Evolutionary conservation across 2,113 vertebrate species (phyloP).

Genomic region (Perccottus glenii): DNA sequence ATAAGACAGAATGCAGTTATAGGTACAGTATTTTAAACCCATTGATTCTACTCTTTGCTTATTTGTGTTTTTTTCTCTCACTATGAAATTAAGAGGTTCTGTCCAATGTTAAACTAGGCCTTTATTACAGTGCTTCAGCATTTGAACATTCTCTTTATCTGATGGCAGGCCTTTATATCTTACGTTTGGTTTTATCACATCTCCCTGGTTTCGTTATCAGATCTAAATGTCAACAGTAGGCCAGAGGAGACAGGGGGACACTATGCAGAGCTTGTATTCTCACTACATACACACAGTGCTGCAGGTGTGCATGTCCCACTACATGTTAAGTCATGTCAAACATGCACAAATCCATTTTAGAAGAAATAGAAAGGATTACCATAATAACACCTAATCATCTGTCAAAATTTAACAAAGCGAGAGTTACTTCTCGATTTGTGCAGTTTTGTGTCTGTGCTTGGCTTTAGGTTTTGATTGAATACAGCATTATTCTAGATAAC

Average conservation of each 20-base stretch:
- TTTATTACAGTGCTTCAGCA: slow-evolving; percentile 4
- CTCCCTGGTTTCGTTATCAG: slow-evolving; percentile 22
- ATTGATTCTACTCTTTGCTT: too few species aligned
- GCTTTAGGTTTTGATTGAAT: background rate
- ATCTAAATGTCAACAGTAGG: slow-evolving; percentile 24
- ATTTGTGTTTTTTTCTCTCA: too few species aligned
- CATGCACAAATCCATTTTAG: background rate
- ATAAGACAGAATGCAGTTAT: too few species aligned
- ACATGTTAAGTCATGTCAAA: background rate
- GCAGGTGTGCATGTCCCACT: background rate
- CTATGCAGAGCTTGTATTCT: slow-evolving; percentile 20
- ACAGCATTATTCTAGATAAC: background rate
- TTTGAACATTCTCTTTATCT: slow-evolving; percentile 20
- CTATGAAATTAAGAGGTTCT: background rate
- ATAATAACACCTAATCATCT: background rate
- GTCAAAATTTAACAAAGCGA: background rate
- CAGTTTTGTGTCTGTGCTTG: background rate
- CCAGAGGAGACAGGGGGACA: slow-evolving; percentile 15
- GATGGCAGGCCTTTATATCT: background rate
- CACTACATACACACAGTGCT: slow-evolving; percentile 10
- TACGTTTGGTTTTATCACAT: slow-evolving; percentile 21
- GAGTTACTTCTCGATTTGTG: background rate
- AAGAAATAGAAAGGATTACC: background rate
- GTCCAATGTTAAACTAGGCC: background rate
- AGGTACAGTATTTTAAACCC: too few species aligned